A percentile compares a stretch with the other conserved stretches of the same genome.
Evolutionary conservation across 2,797 vertebrate genomes (phyloP).

Genomic region (Cottoperca gobio): DNA sequence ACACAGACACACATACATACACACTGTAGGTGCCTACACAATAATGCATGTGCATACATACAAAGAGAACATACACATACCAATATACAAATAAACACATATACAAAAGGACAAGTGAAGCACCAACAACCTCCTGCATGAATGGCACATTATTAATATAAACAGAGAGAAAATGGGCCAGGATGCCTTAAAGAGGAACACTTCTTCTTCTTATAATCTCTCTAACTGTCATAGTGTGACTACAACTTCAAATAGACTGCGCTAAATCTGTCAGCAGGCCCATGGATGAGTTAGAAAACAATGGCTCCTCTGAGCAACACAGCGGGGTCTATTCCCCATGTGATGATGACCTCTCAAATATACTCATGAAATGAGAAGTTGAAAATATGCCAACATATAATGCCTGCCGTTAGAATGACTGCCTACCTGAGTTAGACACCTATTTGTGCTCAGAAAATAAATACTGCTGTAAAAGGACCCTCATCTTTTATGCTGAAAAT

Average conservation of each 20-base stretch:
- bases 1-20: neutral
- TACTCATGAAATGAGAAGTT: constrained; percentile 29
- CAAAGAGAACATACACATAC: neutral
- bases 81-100: constrained; percentile 6
- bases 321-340: constrained; percentile 24
- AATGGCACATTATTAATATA: constrained; percentile 31
- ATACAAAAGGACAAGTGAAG: constrained; percentile 14
- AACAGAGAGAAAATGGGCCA: constrained; percentile 39
- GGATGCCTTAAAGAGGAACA: constrained; percentile 38
- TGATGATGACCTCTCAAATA: constrained; percentile 43
- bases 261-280: constrained; percentile 48
- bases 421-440: neutral
- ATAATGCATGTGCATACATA: neutral
- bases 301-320: constrained; percentile 34
- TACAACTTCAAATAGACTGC: constrained; percentile 54
- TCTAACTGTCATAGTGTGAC: constrained; percentile 48
- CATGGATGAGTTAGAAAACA: constrained; percentile 44
- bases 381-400: constrained; percentile 31
- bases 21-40: neutral
- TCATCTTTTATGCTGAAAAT: neutral
- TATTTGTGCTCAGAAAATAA: constrained; percentile 10
- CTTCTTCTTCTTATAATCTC: constrained; percentile 42
- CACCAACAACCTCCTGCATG: constrained; percentile 7
- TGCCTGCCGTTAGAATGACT: constrained; percentile 9
- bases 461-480: neutral